Evolutionary conservation across 92 coral and sea anemone species (phyloP), one percentile per base, ranked within the genome.

Genomic region (Porites lobata): DNA sequence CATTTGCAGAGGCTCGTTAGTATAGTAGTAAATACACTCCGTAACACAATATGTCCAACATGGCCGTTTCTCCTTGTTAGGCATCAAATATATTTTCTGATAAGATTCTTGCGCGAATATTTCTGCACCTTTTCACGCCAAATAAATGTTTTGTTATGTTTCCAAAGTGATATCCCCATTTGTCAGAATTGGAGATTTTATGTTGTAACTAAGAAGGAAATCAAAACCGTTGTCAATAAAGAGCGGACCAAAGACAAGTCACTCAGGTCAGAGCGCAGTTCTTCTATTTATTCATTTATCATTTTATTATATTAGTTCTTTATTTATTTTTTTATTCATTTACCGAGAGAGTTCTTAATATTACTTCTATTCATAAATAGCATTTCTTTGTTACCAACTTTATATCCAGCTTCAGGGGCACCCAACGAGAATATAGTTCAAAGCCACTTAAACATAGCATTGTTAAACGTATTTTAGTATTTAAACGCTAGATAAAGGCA

Each of bases 11-110:
- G 59, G n/a, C 61, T 13, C 18, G n/a, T 22, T 38, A 17, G 9
- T 50, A 50, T 72, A 72, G 77, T 43, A 18, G 24, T 18, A 50
- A 72, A 20, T 17, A 67, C 29, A 11, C 72, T 67, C 26, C 70
- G 70, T 65, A 6, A 65, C 70, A 65, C 18, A 64, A 12, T 64
- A 65, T 65, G 70, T 56, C 57, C 76, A 72, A 72, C 11, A 47
- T 26, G 76, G 19, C 76, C 59, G 58, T 26, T 72, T 72, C 12
- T 43, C 73, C 50, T 69, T 26, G 52, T 69, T 69, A 69, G 73
- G 50, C 73, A 68, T 68, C 21, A 12, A 68, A 13, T 47, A 68
- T 20, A 68, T 47, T 69, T 29, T 69, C 51, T 69, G 73, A 69
- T 24, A 22, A 69, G 18, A 29, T 69, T 69, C 73, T 69, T 69